phyloP scores from a whole-genome alignment of 2,888 invertebrate genomes.

The Catotricha subobsoleta region DNA sequence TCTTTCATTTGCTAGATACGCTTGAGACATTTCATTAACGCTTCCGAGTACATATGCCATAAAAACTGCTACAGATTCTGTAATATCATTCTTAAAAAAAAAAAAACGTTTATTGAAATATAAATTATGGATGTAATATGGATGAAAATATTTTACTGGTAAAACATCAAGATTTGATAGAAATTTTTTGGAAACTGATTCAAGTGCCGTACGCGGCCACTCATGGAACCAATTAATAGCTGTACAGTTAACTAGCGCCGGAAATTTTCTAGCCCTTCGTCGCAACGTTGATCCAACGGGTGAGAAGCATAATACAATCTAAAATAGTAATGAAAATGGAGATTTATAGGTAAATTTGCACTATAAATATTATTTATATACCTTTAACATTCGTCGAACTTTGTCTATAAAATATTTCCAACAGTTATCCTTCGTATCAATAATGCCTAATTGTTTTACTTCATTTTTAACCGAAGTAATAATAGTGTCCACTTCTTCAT shows the following conservation, averaged over 20 bases:
- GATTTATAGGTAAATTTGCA: too few relatives aligned
- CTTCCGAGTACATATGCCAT: constrained; percentile 85
- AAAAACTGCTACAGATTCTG: constrained; percentile 59
- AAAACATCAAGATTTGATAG: constrained; percentile 58
- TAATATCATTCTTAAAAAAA: constrained; percentile 33
- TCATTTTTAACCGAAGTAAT: constrained; percentile 59
- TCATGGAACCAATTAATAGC: constrained; percentile 95
- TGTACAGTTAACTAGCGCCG: constrained; percentile 82
- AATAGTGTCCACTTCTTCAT: constrained; percentile 80
- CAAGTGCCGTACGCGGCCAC: constrained; percentile 83
- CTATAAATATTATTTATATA: constrained; percentile 17
- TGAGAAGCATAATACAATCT: constrained; percentile 83
- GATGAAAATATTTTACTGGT: constrained; percentile 33
- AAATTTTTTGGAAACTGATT: constrained; percentile 76
- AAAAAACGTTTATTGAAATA: background rate
- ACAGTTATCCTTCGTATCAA: constrained; percentile 81
- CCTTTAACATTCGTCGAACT: constrained; percentile 58
- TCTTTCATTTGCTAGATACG: constrained; percentile 69
- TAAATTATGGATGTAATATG: background rate
- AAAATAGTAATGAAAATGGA: background rate
- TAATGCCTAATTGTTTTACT: constrained; percentile 63
- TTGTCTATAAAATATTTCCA: constrained; percentile 90
- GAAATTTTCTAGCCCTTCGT: constrained; percentile 78
- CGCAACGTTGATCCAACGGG: constrained; percentile 83
- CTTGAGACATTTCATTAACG: constrained; percentile 70